phyloP scores from a whole-genome alignment of 2,888 invertebrate genomes.

The Rapana venosa region DNA sequence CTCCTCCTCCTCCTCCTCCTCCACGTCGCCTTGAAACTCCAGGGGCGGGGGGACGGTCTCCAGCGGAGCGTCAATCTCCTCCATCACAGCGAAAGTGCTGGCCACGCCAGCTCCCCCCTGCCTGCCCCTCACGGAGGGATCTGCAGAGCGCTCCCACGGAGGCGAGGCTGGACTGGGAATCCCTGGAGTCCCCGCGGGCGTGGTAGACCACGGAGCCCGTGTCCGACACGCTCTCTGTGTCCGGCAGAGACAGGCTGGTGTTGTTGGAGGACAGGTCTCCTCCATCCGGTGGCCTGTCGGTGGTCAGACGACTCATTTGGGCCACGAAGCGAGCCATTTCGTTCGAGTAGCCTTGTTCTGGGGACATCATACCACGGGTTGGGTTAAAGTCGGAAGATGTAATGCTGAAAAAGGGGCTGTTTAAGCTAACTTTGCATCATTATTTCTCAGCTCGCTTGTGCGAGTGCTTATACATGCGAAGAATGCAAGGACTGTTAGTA shows the following conservation, averaged over 20 bases:
- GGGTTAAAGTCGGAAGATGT: too few species aligned
- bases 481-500: too few species aligned
- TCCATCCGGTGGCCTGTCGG: conserved; percentile 31
- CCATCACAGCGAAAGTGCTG: conserved; percentile 35
- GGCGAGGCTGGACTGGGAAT: conserved; percentile 47
- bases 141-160: conserved; percentile 6
- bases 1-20: conserved; percentile 54
- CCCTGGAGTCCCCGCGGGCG: conserved; percentile 42
- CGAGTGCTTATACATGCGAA: too few species aligned
- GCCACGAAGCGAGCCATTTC: conserved; percentile 63
- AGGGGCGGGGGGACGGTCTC: conserved; percentile 52
- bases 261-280: conserved; percentile 41
- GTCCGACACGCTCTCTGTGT: conserved; percentile 54
- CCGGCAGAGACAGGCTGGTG: conserved; percentile 48
- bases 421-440: too few species aligned
- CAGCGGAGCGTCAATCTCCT: conserved; percentile 48
- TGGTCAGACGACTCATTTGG: conserved; percentile 57
- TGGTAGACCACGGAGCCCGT: conserved; percentile 55
- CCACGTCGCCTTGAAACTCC: conserved; percentile 50
- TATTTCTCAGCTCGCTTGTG: too few species aligned
- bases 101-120: not conserved
- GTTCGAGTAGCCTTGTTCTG: conserved; percentile 52
- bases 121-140: not conserved
- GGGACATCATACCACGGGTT: not conserved
- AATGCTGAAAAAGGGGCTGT: too few species aligned